Evolutionary conservation across 2,888 invertebrate genomes (phyloP), one percentile per base, ranked within the genome.

Genomic region (Cryptops parisi): DNA sequence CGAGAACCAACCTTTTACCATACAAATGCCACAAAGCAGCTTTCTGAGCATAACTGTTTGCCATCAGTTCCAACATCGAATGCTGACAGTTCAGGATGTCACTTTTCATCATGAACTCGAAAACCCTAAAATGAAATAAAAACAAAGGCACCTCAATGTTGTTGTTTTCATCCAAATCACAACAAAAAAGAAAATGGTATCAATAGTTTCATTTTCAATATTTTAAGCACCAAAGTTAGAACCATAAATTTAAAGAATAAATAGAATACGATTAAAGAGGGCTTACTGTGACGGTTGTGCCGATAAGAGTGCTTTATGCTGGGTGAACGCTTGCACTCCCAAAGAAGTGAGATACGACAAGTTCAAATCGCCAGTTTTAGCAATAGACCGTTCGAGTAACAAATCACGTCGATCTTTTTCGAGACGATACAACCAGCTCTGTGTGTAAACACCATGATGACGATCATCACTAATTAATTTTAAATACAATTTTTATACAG

Each of bases 11-110:
- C 69, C 82, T 80, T 68, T 87, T 84, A 1, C 93, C 93, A 66
- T 89, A 91, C 53, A 86, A 77, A 15, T 81, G 77, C 91, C 91
- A 91, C 9, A 93, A 72, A 0, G 86, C 84, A 1, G 88, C 81
- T 60, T 85, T 82, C 68, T 88, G 81, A 0, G 84, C 80, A 60
- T 84, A 77, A 22, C 84, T 84, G 58, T 82, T 81, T 58, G 84
- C 81, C 57, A 84, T 81, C 52, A 90, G 73, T 60, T 88, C 88
- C 2, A 80, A 76, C 72, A 86, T 78, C 0, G 85, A 84, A 66
- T 88, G 82, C 58, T 86, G 81, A 65, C 83, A 86, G 68, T 89
- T 90, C 9, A 89, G 74, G 15, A 85, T 78, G 63, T 91, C 90
- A 58, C 88, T 87, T 68, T 83, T 84, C 60, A 81, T 79, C 55